phyloP scores from a whole-genome alignment of 2,113 vertebrate species.

The Calidris pugnax region DNA sequence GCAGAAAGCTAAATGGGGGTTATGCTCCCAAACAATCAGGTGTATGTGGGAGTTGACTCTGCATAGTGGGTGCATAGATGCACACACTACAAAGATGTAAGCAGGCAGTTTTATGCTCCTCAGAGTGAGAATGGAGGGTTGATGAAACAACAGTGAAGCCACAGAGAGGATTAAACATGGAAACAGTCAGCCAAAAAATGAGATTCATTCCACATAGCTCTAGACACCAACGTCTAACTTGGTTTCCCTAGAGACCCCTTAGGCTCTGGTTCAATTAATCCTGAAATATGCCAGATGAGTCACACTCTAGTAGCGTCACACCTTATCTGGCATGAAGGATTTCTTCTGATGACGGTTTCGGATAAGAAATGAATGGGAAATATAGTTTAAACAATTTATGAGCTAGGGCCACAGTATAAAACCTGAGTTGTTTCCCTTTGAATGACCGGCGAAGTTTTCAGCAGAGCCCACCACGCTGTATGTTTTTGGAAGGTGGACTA shows the following conservation, averaged over 20 bases:
- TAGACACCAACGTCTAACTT: neutral
- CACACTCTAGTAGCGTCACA: neutral
- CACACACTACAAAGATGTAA: neutral
- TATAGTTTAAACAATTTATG: fast-evolving
- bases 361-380: neutral
- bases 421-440: neutral
- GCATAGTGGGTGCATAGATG: fast-evolving
- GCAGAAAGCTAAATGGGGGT: fast-evolving
- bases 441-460: neutral
- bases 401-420: neutral
- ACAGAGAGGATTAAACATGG: neutral
- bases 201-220: neutral
- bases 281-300: neutral
- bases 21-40: neutral
- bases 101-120: neutral
- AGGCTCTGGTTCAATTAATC: neutral
- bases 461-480: neutral
- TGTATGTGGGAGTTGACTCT: neutral
- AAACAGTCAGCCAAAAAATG: neutral
- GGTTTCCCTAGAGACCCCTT: neutral
- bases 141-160: neutral
- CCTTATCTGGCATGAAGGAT: neutral
- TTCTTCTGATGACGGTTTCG: fast-evolving
- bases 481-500: neutral
- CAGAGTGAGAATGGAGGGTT: neutral